A percentile compares a stretch with the other conserved stretches of the same genome.
Conservation (phyloP, 2,797 vertebrate species). For the Sebastes nivosus region DNA sequence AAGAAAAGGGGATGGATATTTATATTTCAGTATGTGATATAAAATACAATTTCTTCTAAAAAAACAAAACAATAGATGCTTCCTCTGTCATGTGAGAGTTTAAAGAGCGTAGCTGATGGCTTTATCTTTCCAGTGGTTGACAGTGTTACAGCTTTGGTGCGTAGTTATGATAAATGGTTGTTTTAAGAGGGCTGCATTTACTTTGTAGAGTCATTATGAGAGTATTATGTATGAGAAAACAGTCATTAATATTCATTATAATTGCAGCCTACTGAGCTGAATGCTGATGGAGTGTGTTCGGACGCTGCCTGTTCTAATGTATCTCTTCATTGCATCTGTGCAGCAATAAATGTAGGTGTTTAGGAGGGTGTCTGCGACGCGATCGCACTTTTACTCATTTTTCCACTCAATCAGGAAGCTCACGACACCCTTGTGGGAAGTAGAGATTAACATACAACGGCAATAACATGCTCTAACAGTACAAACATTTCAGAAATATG, state of each 20-base stretch:
- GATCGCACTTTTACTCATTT: conserved; percentile 48
- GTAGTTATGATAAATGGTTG: conserved; percentile 84
- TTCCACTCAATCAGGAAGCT: conserved; percentile 23
- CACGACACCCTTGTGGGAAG: conserved; percentile 29
- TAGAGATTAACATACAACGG: conserved; percentile 33
- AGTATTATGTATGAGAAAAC: conserved; percentile 85
- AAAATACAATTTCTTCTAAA: conserved; percentile 1
- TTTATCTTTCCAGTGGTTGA: conserved; percentile 68
- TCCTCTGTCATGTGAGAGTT: conserved; percentile 40
- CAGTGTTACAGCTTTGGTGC: conserved; percentile 73
- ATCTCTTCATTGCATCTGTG: conserved; percentile 56
- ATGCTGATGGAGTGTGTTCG: conserved; percentile 77
- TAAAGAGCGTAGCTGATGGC: conserved; percentile 68
- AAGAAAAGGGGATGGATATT: background rate
- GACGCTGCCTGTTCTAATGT: conserved; percentile 54
- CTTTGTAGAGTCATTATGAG: conserved; percentile 83
- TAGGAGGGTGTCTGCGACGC: conserved; percentile 48
- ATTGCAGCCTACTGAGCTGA: conserved; percentile 79
- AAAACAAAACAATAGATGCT: background rate
- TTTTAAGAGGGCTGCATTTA: conserved; percentile 82
- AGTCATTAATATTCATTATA: conserved; percentile 85
- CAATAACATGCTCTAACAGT: background rate
- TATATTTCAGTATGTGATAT: background rate
- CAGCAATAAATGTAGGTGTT: conserved; percentile 60
- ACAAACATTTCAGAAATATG: conserved; percentile 12